Percentiles rank a stretch among this genome's conserved stretches.
phyloP scores from a whole-genome alignment of 2,113 vertebrate species.

The Elachura formosa region DNA sequence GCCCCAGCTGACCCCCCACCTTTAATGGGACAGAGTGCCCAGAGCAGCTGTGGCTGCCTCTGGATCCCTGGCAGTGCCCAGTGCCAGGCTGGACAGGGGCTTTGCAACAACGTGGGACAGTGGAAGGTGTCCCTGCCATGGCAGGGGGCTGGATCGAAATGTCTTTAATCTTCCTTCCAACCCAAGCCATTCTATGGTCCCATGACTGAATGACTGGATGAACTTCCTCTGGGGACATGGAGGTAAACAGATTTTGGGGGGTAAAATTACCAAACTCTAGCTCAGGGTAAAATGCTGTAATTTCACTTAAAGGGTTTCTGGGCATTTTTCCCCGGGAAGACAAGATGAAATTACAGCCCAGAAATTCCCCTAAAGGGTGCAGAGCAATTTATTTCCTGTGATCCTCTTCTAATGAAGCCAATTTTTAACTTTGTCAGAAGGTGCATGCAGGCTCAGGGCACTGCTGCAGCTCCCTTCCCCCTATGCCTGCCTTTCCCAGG shows the following conservation, averaged over 20 bases:
- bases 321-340: not conserved
- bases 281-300: not conserved
- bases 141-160: not conserved
- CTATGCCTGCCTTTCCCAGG: not conserved
- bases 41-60: not conserved
- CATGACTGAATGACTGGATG: not conserved
- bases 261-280: not conserved
- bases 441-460: not conserved
- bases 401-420: constrained; percentile 45
- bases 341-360: not conserved
- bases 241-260: not conserved
- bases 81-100: accelerated
- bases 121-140: not conserved
- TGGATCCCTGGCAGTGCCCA: not conserved
- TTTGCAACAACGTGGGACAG: not conserved
- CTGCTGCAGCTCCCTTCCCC: not conserved
- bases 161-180: not conserved
- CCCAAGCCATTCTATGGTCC: not conserved
- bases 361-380: not conserved
- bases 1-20: not conserved
- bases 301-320: not conserved
- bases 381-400: constrained; percentile 33
- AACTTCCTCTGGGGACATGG: not conserved
- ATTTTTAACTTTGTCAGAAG: constrained; percentile 55
- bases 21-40: not conserved